These are phyloP conservation scores for Paramacrobiotus metropolitanus DNA, from an alignment of 1,140 invertebrate genomes.

Conservation along the genomic window DNA sequence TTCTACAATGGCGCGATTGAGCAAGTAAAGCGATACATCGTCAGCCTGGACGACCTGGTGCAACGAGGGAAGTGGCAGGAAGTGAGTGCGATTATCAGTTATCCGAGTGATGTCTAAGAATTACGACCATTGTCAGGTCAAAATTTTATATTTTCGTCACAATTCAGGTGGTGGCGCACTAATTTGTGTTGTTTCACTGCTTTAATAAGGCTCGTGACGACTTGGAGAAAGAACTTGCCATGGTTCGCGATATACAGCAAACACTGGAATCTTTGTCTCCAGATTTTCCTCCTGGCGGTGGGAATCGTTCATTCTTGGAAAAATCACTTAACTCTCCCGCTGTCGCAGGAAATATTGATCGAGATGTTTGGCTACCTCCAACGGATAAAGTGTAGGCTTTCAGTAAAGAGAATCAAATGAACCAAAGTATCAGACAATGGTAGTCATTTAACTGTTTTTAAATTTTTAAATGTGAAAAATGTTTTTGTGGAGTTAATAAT, in stretches of 20 bases:
- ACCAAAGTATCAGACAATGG: no score
- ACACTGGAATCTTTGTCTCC: not conserved
- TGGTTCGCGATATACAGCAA: not conserved
- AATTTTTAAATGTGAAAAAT: no score
- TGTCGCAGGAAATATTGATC: not conserved
- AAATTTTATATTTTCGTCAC: no score
- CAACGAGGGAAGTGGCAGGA: not conserved
- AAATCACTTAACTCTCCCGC: not conserved
- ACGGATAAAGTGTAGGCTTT: not conserved
- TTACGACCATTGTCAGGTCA: no score
- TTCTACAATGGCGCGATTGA: slow-evolving; percentile 1
- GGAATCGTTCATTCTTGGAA: not conserved
- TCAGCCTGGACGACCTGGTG: not conserved
- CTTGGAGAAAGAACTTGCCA: not conserved
- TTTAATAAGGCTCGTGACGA: not conserved
- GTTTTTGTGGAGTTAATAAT: no score
- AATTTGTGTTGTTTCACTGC: no score
- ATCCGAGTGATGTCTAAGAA: not conserved
- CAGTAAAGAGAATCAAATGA: no score
- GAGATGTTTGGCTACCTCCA: not conserved
- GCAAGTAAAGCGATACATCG: not conserved
- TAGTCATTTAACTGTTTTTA: no score
- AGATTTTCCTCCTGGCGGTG: not conserved
- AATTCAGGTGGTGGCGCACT: no score
- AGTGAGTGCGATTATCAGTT: not conserved